Evolutionary conservation across 2,113 vertebrate genomes (phyloP), one percentile per base, ranked within the genome.

Genomic region (Rhinopomastus cyanomelas): DNA sequence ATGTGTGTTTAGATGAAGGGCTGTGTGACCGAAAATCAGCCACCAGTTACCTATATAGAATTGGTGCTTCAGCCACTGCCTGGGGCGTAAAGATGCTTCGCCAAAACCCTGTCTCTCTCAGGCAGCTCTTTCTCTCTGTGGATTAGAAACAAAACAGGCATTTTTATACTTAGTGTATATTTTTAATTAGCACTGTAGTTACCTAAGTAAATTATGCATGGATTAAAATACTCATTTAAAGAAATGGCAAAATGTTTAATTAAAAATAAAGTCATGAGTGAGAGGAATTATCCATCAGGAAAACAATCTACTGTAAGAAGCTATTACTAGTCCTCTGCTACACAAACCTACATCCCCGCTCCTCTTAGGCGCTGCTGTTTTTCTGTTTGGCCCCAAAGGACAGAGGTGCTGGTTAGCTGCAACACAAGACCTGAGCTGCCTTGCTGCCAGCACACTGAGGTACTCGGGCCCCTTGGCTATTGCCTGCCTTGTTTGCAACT

Each of bases 181-280:
- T 81, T 77, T 94, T 93, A 95, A 97, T 91, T 94, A 91, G 78
- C 56, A 79, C 52, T 2, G 0, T 53, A 84, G 82, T 89, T 89
- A 85, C 14, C 61, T 72, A 94, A 93, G 83, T 95, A 96, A 93
- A 91, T 88, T 94, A 94, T 71, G 85, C 62, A 44, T 29, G 55
- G 68, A 81, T 86, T 96, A 92, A 95, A 91, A 83, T 29, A 64
- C 12, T 84, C 1, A 53, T 62, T 89, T 83, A 88, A 93, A 92
- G 29, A 93, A 95, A 91, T 93, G 13, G 91, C 52, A 92, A 81
- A 85, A 75, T 64, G 80, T 29, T 72, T 85, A 34, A 96, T 90
- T 83, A 92, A 91, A 90, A 87, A 49, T 72, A 75, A 34, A 74
- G 69, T 77, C 89, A 68, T 34, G 29, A 78, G 21, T 62, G 80